Base-by-base conservation (phyloP, 2,888 invertebrate species). In the Atethmia centrago region DNA sequence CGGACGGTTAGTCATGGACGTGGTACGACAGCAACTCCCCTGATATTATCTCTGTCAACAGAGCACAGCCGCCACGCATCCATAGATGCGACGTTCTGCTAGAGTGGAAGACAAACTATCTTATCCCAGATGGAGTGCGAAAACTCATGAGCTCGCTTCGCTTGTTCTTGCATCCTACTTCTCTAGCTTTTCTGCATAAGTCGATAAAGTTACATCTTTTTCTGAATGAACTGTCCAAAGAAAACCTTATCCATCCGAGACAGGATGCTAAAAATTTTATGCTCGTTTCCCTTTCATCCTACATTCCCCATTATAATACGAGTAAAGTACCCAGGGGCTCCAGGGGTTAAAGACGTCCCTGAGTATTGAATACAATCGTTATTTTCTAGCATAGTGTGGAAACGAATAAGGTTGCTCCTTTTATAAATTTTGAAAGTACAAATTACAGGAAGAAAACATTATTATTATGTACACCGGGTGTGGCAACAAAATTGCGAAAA, bases 391-490 rank as follows among this genome's bases (percentile, higher is more conserved):
- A 63, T 56, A 55, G 19, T 61, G 21, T 28, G 5, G 16, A 55
- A 10, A 66, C 10, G 55, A 62, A 78, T 58, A 74, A 74, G 0
- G 14, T 68, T 61, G 36, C 16, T 31, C 36, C 40, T 53, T 56
- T 59, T 40, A 28, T 10, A 49, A 81, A 56, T 63, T 71, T 59
- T 71, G 51, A 64, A 59, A 61, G 25, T 45, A 58, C 56, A 74
- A 73, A 64, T 79, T 82, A 76, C 71, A 58, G 25, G 68, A 47
- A 56, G 59, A 47, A 16, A 79, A 70, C 72, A 77, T 76, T 65
- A 42, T 76, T 65, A 42, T 53, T 71, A 74, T 72, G 55, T 49
- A 77, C 77, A 69, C 79, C 82, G 74, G 82, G 71, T 84, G 82
- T 58, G 66, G 51, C 56, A 72, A 76, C 79, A 62, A 71, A 77